Percentiles rank a stretch among this genome's conserved stretches.
Evolutionary conservation across 1,140 invertebrate genomes (phyloP).

Genomic region (Drosophila guanche): DNA sequence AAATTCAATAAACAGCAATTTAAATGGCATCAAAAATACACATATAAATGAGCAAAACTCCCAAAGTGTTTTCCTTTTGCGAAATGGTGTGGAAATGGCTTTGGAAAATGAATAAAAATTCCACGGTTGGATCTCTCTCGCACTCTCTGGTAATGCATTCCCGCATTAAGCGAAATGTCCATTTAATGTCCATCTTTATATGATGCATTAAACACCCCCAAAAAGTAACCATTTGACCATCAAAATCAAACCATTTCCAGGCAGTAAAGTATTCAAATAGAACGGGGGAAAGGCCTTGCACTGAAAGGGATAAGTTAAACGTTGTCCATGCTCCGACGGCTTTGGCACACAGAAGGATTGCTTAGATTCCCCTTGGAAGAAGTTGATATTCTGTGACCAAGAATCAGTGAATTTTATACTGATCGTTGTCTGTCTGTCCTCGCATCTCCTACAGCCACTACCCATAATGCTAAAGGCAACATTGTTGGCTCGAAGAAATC

Average conservation of each 20-base stretch:
- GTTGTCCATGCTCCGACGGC: no score
- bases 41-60: slow-evolving; percentile 46
- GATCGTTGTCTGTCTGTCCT: no score
- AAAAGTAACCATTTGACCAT: not conserved
- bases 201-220: slow-evolving; percentile 14
- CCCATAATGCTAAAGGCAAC: no score
- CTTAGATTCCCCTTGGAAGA: no score
- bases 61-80: slow-evolving; percentile 49
- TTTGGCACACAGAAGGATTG: no score
- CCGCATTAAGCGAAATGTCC: no score
- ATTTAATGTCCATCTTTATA: slow-evolving; percentile 26
- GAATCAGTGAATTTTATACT: no score
- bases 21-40: slow-evolving; percentile 70
- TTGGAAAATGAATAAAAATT: not conserved
- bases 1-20: slow-evolving; percentile 68
- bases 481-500: no score
- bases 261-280: slow-evolving; percentile 10
- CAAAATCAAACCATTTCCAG: not conserved
- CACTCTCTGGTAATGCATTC: not conserved
- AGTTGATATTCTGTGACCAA: no score
- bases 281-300: not conserved
- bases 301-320: not conserved
- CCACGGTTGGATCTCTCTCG: not conserved
- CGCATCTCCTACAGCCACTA: no score
- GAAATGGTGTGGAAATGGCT: slow-evolving; percentile 28